These are phyloP conservation scores for Antennarius striatus DNA, from an alignment of 2,113 vertebrate species.

Conservation along the genomic window DNA sequence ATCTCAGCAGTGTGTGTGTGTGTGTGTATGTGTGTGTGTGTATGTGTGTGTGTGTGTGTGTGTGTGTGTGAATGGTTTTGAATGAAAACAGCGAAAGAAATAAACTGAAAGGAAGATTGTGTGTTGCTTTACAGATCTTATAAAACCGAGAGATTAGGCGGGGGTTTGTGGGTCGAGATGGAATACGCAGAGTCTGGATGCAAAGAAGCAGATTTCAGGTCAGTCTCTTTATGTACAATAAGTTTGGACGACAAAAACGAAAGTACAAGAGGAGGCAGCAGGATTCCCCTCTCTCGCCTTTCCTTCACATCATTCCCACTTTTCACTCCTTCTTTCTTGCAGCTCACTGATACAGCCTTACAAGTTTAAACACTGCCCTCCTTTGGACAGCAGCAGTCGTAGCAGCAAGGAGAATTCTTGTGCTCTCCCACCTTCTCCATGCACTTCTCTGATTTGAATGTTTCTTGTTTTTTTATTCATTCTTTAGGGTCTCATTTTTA, in stretches of 20 bases:
- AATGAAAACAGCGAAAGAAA: conserved; percentile 3
- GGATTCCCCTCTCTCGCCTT: conserved; percentile 23
- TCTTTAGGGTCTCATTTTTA: conserved; percentile 39
- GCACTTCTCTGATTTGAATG: conserved; percentile 20
- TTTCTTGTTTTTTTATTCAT: not conserved
- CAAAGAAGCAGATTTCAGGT: conserved; percentile 59
- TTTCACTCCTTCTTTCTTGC: conserved; percentile 23
- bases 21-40: conserved; percentile 31
- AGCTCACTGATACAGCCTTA: conserved; percentile 50
- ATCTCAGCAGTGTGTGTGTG: conserved; percentile 52
- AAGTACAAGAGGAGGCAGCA: conserved; percentile 12
- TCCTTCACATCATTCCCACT: conserved; percentile 16
- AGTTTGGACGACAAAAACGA: conserved; percentile 33
- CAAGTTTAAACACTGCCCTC: conserved; percentile 47
- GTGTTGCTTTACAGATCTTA: conserved; percentile 22
- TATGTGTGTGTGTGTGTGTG: conserved; percentile 20
- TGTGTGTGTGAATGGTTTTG: not conserved
- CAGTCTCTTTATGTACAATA: conserved; percentile 31
- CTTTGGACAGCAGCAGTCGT: conserved; percentile 61
- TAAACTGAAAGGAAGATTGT: not conserved
- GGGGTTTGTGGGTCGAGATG: conserved; percentile 54
- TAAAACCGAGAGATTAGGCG: conserved; percentile 31
- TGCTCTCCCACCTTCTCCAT: conserved; percentile 54
- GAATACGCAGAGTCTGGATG: conserved; percentile 63
- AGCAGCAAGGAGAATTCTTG: conserved; percentile 66